Percentiles rank a stretch among this genome's conserved stretches.
Evolutionary conservation across 2,797 vertebrate genomes (phyloP).

Genomic region (Microctenopoma steveboyesi): DNA sequence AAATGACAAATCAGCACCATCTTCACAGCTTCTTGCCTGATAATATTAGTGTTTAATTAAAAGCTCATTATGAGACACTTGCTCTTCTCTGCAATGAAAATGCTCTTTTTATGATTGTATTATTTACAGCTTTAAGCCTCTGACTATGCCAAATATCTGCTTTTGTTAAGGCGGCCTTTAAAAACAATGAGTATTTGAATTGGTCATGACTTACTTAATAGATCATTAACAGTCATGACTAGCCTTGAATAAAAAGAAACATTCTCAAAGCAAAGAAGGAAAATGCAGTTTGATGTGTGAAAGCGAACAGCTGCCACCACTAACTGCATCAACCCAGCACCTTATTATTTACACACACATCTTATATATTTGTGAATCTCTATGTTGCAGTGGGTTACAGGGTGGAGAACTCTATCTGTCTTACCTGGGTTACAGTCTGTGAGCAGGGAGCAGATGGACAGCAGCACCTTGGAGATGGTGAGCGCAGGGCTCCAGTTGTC

Average conservation of each 20-base stretch:
- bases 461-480: slow-evolving; percentile 97
- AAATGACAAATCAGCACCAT: background rate
- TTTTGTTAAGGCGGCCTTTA: background rate
- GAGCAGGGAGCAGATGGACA: slow-evolving; percentile 98
- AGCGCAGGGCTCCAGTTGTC: slow-evolving; percentile 99
- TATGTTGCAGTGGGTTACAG: too few relatives aligned
- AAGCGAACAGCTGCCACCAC: background rate
- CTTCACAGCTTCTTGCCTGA: background rate
- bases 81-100: slow-evolving; percentile 14
- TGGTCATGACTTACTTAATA: slow-evolving; percentile 28
- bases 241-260: slow-evolving; percentile 26
- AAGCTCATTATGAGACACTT: background rate
- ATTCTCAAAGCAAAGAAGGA: slow-evolving; percentile 4
- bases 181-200: slow-evolving; percentile 33
- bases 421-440: slow-evolving; percentile 98
- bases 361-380: background rate
- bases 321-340: background rate
- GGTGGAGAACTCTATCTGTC: too few relatives aligned
- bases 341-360: background rate
- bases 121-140: slow-evolving; percentile 34
- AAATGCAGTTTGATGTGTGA: background rate
- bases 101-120: slow-evolving; percentile 18
- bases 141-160: slow-evolving; percentile 31
- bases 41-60: slow-evolving; percentile 5
- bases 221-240: slow-evolving; percentile 2